These are phyloP conservation scores for Vidua macroura DNA, from an alignment of 2,113 vertebrate species.

Conservation along the genomic window DNA sequence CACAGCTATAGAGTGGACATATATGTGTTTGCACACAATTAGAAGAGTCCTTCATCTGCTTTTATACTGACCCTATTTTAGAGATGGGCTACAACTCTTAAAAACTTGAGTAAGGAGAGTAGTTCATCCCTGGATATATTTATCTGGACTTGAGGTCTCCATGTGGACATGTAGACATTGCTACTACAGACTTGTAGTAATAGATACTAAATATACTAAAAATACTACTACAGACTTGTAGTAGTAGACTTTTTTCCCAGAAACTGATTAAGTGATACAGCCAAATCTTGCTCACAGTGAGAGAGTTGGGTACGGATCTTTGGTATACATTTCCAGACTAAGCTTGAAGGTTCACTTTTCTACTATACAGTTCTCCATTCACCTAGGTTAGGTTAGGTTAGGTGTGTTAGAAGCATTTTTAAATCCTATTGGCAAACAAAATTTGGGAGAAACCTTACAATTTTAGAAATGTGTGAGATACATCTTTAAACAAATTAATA, in stretches of 20 bases:
- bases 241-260: neutral
- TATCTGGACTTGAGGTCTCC: neutral
- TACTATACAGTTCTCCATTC: neutral
- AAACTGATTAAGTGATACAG: neutral
- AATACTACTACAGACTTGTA: neutral
- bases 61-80: neutral
- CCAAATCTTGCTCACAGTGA: neutral
- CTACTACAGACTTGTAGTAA: neutral
- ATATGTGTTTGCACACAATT: neutral
- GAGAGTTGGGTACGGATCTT: neutral
- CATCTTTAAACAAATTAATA: neutral
- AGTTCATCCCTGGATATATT: neutral
- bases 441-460: neutral
- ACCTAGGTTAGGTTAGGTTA: neutral
- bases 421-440: neutral
- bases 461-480: neutral
- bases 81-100: neutral
- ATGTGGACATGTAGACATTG: neutral
- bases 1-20: rapidly evolving
- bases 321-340: neutral
- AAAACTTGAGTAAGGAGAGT: neutral
- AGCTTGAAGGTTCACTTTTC: neutral
- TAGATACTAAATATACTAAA: no score
- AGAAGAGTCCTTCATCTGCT: neutral
- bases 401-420: neutral